Evolutionary conservation across 2,797 vertebrate species (phyloP).

Genomic region (Otolemur crassicaudatus): DNA sequence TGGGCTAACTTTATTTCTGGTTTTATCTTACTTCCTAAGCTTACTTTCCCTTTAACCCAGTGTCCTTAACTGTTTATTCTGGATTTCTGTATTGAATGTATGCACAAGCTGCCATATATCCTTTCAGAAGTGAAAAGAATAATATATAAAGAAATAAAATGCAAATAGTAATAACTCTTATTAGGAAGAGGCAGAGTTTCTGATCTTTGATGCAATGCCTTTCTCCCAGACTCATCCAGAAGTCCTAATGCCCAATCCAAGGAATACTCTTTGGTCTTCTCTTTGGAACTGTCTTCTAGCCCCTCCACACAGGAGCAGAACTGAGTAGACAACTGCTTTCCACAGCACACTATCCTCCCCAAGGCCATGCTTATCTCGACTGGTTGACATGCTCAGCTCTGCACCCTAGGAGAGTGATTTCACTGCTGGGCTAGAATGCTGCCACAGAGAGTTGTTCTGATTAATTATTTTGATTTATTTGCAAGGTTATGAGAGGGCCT

Average conservation of each 20-base stretch:
- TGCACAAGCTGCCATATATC: neutral
- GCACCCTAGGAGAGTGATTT: neutral
- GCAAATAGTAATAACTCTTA: neutral
- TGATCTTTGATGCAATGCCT: neutral
- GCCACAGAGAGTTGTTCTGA: neutral
- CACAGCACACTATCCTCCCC: neutral
- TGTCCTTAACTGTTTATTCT: neutral
- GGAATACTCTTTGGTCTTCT: neutral
- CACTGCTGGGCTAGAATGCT: neutral
- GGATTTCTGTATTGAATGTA: neutral
- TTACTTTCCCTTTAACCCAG: neutral
- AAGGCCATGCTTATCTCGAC: neutral
- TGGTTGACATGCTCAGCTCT: neutral
- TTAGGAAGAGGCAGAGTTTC: neutral
- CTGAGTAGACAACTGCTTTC: neutral
- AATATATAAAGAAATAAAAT: neutral
- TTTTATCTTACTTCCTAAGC: neutral
- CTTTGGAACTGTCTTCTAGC: neutral
- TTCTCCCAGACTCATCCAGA: neutral
- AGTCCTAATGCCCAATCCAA: neutral
- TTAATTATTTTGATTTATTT: conserved; percentile 57
- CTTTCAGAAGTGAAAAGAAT: conserved; percentile 3
- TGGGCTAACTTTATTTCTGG: neutral
- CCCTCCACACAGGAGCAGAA: neutral
- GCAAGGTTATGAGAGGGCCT: neutral